Evolutionary conservation across 2,113 vertebrate species (phyloP).

Genomic region (Mesocricetus auratus): DNA sequence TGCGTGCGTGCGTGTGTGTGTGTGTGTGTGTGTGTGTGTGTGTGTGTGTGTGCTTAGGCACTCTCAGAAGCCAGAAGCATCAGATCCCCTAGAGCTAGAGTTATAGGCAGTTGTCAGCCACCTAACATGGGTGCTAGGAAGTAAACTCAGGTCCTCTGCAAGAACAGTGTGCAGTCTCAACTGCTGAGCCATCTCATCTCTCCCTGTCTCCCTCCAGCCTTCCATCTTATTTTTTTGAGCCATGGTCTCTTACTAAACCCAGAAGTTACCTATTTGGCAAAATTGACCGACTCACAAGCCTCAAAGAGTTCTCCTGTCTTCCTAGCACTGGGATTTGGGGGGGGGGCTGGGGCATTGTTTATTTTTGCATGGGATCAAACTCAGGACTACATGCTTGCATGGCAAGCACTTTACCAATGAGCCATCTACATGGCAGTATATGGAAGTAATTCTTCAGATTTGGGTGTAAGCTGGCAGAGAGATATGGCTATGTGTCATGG

Average conservation of each 20-base stretch:
- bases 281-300: background rate
- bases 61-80: background rate
- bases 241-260: background rate
- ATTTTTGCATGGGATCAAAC: background rate
- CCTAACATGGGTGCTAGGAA: background rate
- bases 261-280: background rate
- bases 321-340: background rate
- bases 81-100: background rate
- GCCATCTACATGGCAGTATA: background rate
- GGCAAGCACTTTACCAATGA: background rate
- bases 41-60: background rate
- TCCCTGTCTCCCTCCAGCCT: too few relatives aligned
- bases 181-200: too few relatives aligned
- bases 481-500: too few relatives aligned
- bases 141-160: background rate
- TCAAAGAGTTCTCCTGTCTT: background rate
- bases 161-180: too few relatives aligned
- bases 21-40: background rate
- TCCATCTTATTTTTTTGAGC: background rate
- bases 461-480: slow-evolving; percentile 1
- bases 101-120: background rate
- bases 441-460: background rate
- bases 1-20: background rate
- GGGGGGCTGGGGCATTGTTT: background rate
- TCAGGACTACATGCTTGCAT: background rate